Conservation (phyloP, 2,113 vertebrate species). For the Microcebus tavaratra region DNA sequence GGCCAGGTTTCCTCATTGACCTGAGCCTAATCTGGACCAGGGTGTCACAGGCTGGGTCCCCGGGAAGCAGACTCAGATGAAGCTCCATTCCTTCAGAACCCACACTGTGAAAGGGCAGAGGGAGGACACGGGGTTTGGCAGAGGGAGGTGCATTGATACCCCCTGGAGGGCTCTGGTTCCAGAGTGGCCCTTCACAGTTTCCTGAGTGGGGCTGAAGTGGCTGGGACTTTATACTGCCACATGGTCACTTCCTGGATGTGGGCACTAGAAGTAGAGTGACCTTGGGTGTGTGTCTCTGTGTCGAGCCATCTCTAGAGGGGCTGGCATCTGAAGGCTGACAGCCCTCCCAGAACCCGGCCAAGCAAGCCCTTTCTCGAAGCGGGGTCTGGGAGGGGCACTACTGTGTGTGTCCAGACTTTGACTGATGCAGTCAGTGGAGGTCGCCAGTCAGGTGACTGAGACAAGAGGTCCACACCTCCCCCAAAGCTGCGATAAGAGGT, state of each 20-base stretch:
- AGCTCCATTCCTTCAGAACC: too few relatives aligned
- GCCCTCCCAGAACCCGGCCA: background rate
- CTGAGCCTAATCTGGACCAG: background rate
- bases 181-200: background rate
- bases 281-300: background rate
- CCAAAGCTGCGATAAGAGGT: background rate
- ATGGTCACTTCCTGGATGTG: background rate
- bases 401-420: accelerated
- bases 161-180: background rate
- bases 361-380: background rate
- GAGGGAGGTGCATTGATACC: background rate
- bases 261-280: background rate
- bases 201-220: background rate
- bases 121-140: background rate
- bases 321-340: background rate
- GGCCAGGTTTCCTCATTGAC: background rate
- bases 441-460: background rate
- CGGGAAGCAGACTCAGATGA: background rate
- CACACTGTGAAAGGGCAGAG: background rate
- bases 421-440: background rate
- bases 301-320: background rate
- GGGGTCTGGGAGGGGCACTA: too few relatives aligned
- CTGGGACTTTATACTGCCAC: background rate
- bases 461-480: background rate
- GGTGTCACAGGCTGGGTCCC: background rate